These are phyloP conservation scores for Zalophus californianus DNA, from an alignment of 2,797 vertebrate genomes.

Conservation along the genomic window DNA sequence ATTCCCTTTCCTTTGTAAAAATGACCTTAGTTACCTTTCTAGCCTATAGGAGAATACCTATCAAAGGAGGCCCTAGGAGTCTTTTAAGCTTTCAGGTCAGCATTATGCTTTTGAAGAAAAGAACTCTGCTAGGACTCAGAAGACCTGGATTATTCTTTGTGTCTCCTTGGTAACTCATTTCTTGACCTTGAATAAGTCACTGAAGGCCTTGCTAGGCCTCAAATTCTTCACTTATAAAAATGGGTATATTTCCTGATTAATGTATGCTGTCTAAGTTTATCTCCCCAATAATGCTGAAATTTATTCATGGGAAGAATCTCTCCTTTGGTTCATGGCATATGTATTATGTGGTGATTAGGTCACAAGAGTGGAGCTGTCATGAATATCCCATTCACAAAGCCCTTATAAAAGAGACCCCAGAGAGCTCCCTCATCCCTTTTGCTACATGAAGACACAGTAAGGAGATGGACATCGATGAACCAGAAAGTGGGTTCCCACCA, in stretches of 20 bases:
- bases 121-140: conserved; percentile 47
- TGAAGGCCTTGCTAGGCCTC: not conserved
- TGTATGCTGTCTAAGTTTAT: not conserved
- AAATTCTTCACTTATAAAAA: conserved; percentile 23
- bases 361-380: not conserved
- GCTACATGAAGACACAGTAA: not conserved
- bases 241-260: not conserved
- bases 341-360: not conserved
- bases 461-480: not conserved
- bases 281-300: not conserved
- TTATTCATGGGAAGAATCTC: not conserved
- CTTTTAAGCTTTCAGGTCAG: conserved; percentile 56
- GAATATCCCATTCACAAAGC: not conserved
- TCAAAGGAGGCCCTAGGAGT: conserved; percentile 12
- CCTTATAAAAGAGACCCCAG: not conserved
- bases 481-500: not conserved
- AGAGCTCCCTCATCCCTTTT: not conserved
- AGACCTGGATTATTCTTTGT: conserved; percentile 18
- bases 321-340: not conserved
- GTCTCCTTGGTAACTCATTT: conserved; percentile 50
- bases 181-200: conserved; percentile 39
- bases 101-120: conserved; percentile 44
- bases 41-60: conserved; percentile 59
- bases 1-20: conserved; percentile 57
- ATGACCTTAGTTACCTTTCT: conserved; percentile 50